phyloP scores from a whole-genome alignment of 2,888 invertebrate species.

The Eupithecia insigniata region DNA sequence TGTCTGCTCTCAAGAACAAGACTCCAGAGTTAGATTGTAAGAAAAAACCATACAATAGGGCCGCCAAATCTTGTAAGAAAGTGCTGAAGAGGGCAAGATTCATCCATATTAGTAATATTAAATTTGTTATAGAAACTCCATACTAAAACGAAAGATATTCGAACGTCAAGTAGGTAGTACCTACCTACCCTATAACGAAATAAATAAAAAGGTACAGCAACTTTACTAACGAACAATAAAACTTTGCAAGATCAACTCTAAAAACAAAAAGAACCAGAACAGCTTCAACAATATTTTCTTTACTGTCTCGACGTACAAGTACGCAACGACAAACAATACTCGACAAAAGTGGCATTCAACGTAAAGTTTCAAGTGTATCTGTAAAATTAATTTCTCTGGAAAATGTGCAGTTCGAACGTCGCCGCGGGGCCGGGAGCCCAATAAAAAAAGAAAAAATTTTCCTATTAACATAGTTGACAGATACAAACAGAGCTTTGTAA shows the following conservation, averaged over 20 bases:
- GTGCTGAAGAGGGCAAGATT: too few species aligned
- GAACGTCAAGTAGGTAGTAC: neutral
- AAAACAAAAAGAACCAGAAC: slow-evolving; percentile 14
- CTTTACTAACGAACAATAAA: slow-evolving; percentile 15
- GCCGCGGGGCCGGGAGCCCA: slow-evolving; percentile 36
- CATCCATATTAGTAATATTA: too few species aligned
- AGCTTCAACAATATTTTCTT: slow-evolving; percentile 22
- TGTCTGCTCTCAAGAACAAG: too few species aligned
- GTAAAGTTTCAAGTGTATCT: slow-evolving; percentile 45
- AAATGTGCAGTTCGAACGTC: slow-evolving; percentile 46
- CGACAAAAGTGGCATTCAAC: slow-evolving; percentile 20
- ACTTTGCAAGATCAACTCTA: slow-evolving; percentile 16
- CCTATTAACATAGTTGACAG: slow-evolving; percentile 51
- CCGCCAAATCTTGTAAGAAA: too few species aligned
- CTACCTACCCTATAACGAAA: neutral
- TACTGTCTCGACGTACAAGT: slow-evolving; percentile 27
- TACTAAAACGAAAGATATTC: neutral
- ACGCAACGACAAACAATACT: slow-evolving; percentile 38
- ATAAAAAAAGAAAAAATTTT: too few species aligned
- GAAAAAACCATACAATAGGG: too few species aligned
- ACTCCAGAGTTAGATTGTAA: too few species aligned
- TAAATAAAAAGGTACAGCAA: neutral
- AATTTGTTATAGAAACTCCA: too few species aligned
- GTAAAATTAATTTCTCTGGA: slow-evolving; percentile 47
- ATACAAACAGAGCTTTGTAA: slow-evolving; percentile 34